Conservation (phyloP, 2,113 vertebrate genomes). For the Scomber japonicus region DNA sequence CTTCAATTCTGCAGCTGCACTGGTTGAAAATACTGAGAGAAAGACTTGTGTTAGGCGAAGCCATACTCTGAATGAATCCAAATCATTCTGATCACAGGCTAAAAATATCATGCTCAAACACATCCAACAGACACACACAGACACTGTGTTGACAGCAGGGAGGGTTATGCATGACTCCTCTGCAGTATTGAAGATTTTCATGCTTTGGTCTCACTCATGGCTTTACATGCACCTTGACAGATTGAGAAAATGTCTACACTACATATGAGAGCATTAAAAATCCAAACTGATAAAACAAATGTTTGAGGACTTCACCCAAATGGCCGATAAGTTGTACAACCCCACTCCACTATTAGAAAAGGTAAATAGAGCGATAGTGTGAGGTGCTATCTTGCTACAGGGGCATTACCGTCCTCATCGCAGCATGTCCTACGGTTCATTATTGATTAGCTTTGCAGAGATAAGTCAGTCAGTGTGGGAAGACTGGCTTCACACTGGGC, state of each 20-base stretch:
- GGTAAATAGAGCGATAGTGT: constrained; percentile 6
- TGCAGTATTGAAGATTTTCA: not conserved
- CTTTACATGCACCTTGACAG: not conserved
- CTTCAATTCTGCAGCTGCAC: constrained; percentile 59
- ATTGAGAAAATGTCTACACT: not conserved
- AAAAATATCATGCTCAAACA: constrained; percentile 48
- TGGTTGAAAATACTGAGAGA: constrained; percentile 39
- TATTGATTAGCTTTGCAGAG: constrained; percentile 53
- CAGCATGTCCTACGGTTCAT: constrained; percentile 42
- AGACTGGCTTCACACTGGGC: constrained; percentile 41
- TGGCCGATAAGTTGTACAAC: no score
- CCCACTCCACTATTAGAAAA: not conserved
- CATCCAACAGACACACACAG: constrained; percentile 20
- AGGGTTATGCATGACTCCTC: not conserved
- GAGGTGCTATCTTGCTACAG: constrained; percentile 27
- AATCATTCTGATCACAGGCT: constrained; percentile 54
- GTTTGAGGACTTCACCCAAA: no score
- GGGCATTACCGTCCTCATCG: constrained; percentile 14
- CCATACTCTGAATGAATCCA: constrained; percentile 47
- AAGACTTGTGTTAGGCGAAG: constrained; percentile 12
- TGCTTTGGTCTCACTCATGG: not conserved
- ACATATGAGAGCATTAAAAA: not conserved
- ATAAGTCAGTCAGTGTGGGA: constrained; percentile 29
- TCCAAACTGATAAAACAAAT: not conserved
- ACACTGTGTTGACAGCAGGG: not conserved